A percentile compares a stretch with the other conserved stretches of the same genome.
Conservation (phyloP, 23 tunicate species). For the Trididemnum clinides region DNA sequence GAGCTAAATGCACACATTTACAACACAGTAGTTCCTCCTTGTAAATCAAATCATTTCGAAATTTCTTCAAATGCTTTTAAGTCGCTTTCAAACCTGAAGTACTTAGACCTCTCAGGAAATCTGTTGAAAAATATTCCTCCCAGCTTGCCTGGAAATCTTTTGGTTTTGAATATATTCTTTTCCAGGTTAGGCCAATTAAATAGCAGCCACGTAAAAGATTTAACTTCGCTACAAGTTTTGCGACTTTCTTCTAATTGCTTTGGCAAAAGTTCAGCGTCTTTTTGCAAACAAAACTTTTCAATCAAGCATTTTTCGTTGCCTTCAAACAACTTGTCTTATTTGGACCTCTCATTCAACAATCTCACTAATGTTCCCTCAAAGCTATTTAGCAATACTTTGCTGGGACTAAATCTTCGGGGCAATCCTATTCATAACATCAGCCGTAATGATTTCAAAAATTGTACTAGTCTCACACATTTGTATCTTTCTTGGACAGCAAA, state of each 20-base stretch:
- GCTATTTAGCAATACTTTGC: not conserved
- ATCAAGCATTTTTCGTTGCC: not conserved
- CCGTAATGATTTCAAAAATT: not conserved
- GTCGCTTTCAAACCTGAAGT: too few species aligned
- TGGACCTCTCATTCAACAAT: slow-evolving; percentile 16
- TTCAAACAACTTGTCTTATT: not conserved
- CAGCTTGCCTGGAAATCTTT: too few species aligned
- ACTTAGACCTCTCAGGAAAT: too few species aligned
- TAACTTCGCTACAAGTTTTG: not conserved
- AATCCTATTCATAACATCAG: not conserved
- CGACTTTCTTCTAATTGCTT: not conserved
- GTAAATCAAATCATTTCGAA: too few species aligned
- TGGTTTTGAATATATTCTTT: too few species aligned
- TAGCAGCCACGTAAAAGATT: too few species aligned
- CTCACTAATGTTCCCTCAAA: not conserved
- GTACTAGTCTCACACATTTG: not conserved
- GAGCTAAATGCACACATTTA: too few species aligned
- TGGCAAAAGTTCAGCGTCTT: not conserved
- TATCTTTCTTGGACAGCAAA: slow-evolving; percentile 3
- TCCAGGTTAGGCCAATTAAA: too few species aligned
- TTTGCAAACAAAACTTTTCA: not conserved
- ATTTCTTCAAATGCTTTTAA: too few species aligned
- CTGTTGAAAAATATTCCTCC: too few species aligned
- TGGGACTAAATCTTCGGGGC: not conserved
- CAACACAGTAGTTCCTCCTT: too few species aligned